Evolutionary conservation across 92 coral and sea anemone species (phyloP), one percentile per base, ranked within the genome.

Genomic region (Epizoanthus rinbou): DNA sequence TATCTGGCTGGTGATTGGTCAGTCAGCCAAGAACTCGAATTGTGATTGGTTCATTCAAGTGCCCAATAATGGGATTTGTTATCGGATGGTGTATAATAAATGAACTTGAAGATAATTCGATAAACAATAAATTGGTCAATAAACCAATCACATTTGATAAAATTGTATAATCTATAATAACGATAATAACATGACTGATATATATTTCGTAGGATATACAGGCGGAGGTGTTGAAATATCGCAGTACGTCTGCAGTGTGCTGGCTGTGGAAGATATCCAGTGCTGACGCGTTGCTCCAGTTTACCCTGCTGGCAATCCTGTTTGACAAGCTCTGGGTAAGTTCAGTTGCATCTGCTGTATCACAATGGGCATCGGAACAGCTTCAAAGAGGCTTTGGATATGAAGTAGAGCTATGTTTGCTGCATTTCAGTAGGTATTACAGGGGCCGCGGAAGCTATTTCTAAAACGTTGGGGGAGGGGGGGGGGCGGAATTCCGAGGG

Each of bases 321-420:
- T 95, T 95, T 93, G 97, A 95, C 84, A 95, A 95, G 86, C 84
- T 95, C 63, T 95, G 98, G 98, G 98, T 95, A 69, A 87, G 98
- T 60, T 16, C n/a, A 43, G 10, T 10, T 6, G 50, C 50, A 1
- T 43, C 10, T 43, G 50, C 50, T 43, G 50, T 10, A 54, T 23
- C 25, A 70, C 79, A 17, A 0, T 63, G 68, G 41, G 7, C 33
- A 21, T 1, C 21, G 5, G 58, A 59, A 79, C 8, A 5, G 37
- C 31, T 66, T 15, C 15, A 64, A 21, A n/a, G 67, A 24, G 35
- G 15, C 37, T 54, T 54, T 25, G 41, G 16, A 23, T 3, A 0
- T 79, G 24, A 25, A 57, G 54, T 7, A 47, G 17, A 73, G 10
- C 8, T 21, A 17, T n/a, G 6, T 11, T 52, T 23, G 14, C 31